phyloP scores from a whole-genome alignment of 2,113 vertebrate genomes.

The Amblyopsis rosae region DNA sequence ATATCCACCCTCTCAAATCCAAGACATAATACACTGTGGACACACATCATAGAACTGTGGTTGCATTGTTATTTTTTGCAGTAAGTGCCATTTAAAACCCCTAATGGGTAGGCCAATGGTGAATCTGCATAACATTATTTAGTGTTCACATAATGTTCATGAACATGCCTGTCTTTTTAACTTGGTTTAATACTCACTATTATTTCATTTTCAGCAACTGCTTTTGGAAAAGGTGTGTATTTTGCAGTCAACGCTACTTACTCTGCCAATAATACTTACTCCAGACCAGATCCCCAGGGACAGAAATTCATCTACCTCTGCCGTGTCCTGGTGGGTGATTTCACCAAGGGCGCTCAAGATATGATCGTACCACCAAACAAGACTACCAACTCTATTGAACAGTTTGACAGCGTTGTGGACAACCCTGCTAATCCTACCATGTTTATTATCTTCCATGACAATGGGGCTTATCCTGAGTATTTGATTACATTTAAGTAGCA shows the following conservation, averaged over 20 bases:
- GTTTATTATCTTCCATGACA: slow-evolving; percentile 83
- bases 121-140: neutral
- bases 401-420: slow-evolving; percentile 82
- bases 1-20: too few relatives aligned
- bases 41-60: too few relatives aligned
- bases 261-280: slow-evolving; percentile 70
- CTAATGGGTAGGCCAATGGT: too few relatives aligned
- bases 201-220: slow-evolving; percentile 68
- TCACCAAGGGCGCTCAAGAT: slow-evolving; percentile 8
- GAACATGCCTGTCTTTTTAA: neutral
- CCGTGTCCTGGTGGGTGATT: slow-evolving; percentile 80
- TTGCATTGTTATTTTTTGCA: too few relatives aligned
- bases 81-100: too few relatives aligned
- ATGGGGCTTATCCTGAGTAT: slow-evolving; percentile 85
- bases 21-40: too few relatives aligned
- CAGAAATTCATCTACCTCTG: slow-evolving; percentile 81
- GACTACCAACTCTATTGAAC: slow-evolving; percentile 23
- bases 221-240: slow-evolving; percentile 79
- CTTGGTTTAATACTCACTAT: neutral
- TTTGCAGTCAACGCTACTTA: slow-evolving; percentile 80
- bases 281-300: slow-evolving; percentile 55
- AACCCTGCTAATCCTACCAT: slow-evolving; percentile 34
- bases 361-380: slow-evolving; percentile 74
- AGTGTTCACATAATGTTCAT: too few relatives aligned
- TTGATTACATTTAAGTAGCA: slow-evolving; percentile 80